Percentiles rank a stretch among this genome's conserved stretches.
These are phyloP conservation scores for Neuroterus valhalla DNA, from an alignment of 1,140 invertebrate genomes.

Conservation along the genomic window DNA sequence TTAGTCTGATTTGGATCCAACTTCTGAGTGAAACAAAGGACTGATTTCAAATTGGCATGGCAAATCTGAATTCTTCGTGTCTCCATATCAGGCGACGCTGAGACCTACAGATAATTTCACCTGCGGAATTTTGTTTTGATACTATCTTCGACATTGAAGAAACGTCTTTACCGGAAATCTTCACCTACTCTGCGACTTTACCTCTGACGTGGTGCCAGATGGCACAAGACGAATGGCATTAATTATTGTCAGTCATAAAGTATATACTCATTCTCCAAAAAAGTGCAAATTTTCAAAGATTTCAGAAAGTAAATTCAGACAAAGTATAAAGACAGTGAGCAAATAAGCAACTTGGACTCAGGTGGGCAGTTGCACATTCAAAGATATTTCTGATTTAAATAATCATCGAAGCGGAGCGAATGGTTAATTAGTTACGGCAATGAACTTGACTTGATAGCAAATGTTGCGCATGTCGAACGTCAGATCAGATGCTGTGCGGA, in stretches of 20 bases:
- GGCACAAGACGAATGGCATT: not conserved
- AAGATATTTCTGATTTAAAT: too few relatives aligned
- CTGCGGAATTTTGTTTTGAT: too few relatives aligned
- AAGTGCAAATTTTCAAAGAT: not conserved
- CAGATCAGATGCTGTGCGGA: not conserved
- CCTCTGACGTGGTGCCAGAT: not conserved
- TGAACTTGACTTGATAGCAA: not conserved
- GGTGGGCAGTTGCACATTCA: too few relatives aligned
- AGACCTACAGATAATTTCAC: too few relatives aligned
- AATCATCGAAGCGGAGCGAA: too few relatives aligned
- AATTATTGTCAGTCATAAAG: slow-evolving; percentile 7
- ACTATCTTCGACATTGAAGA: not conserved
- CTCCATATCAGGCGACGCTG: too few relatives aligned
- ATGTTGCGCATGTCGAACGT: not conserved
- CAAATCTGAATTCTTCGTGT: not conserved
- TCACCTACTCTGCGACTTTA: not conserved
- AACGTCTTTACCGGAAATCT: not conserved
- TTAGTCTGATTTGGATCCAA: too few relatives aligned
- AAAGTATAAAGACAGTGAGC: not conserved
- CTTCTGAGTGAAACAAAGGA: too few relatives aligned
- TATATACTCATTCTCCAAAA: not conserved
- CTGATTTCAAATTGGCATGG: not conserved
- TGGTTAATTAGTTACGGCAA: not conserved
- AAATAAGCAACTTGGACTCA: too few relatives aligned
- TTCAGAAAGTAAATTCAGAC: not conserved